Evolutionary conservation across 1,140 invertebrate genomes (phyloP).

Genomic region (Carcinoscorpius rotundicauda): DNA sequence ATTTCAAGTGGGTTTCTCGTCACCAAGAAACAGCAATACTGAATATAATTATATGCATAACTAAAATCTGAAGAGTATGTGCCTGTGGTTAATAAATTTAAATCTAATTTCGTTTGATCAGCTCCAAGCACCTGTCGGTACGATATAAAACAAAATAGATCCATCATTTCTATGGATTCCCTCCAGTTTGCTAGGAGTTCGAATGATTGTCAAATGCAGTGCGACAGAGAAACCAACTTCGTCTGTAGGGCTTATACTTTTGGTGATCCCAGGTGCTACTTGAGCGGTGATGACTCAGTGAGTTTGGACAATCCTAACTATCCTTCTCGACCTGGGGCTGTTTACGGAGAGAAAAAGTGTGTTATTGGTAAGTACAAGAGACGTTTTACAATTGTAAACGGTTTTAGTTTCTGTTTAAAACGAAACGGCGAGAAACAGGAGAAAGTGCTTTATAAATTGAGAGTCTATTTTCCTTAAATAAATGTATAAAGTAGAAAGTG

Average conservation of each 20-base stretch:
- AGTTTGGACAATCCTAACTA: constrained; percentile 25
- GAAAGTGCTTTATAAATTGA: no score
- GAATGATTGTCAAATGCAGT: constrained; percentile 37
- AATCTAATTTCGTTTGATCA: constrained; percentile 17
- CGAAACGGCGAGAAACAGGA: no score
- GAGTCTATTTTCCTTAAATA: no score
- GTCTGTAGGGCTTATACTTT: constrained; percentile 35
- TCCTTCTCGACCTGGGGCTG: constrained; percentile 22
- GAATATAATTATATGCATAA: no score
- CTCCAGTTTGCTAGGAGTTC: constrained; percentile 36
- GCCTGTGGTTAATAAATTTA: background rate
- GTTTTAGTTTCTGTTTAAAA: no score
- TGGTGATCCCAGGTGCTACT: constrained; percentile 34
- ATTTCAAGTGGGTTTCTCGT: no score
- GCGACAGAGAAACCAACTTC: constrained; percentile 33
- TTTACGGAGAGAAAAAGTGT: constrained; percentile 38
- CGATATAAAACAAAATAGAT: constrained; percentile 30
- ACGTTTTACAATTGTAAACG: background rate
- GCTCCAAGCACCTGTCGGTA: constrained; percentile 39
- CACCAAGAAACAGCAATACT: no score
- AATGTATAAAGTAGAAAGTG: no score
- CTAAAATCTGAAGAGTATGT: no score
- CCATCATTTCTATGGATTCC: constrained; percentile 39
- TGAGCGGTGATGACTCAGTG: constrained; percentile 38
- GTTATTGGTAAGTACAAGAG: constrained; percentile 30